Evolutionary conservation across 2,797 vertebrate genomes (phyloP), one percentile per base, ranked within the genome.

Genomic region (Ctenosaura bakeri): DNA sequence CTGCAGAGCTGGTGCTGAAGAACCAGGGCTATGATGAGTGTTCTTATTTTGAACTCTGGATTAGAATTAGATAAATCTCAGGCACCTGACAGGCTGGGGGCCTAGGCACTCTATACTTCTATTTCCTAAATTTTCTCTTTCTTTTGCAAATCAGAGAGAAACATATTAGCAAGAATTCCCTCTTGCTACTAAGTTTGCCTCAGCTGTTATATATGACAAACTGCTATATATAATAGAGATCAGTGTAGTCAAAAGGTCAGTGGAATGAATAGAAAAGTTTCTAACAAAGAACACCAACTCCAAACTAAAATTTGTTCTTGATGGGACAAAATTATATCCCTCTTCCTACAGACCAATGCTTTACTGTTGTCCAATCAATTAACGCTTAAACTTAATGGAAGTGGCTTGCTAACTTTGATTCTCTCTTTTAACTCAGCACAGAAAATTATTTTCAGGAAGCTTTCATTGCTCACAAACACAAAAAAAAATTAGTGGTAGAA

Each of bases 401-500:
- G 59, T 83, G 5, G 81, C 76, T 78, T 79, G 32, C 18, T 78
- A 20, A 71, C 85, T 71, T 91, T 38, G 24, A 91, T 90, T 90
- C 56, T 62, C 42, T 90, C 90, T 78, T 80, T 88, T 42, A 29
- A n/a, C 2, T 46, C 14, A 32, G 78, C 26, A n/a, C 20, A 46
- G 54, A 6, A 46, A 91, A 64, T 16, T 73, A 89, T 92, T 50
- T 79, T 90, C 73, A 82, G 73, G 77, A 13, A 46, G 12, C 69
- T 93, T 54, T 22, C 71, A 7, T 24, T 4, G 1, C 62, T 78
- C 56, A 74, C 38, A 35, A 32, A 76, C 56, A 83, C 46, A 64
- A 89, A 87, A 81, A 46, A 91, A 0, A 56, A 29, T 88, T 69
- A 54, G 10, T 52, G 24, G 12, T 79, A 85, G 69, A 16, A 73